These are phyloP conservation scores for Chloropsis hardwickii DNA, from an alignment of 2,113 vertebrate species.

Conservation along the genomic window DNA sequence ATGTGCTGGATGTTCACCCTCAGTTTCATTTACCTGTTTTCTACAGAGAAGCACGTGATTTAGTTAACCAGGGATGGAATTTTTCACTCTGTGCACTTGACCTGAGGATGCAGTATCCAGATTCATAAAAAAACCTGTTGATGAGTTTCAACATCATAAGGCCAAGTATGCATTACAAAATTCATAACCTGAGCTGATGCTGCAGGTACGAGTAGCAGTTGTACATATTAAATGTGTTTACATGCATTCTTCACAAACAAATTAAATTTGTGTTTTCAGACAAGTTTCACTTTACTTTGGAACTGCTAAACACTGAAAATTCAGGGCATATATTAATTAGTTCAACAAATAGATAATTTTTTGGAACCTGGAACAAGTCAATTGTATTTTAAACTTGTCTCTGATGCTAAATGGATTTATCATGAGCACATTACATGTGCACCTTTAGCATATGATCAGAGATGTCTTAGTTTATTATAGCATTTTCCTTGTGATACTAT, in stretches of 20 bases:
- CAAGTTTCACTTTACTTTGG: neutral
- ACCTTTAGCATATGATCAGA: conserved; percentile 25
- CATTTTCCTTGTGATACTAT: conserved; percentile 32
- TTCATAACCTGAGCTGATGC: neutral
- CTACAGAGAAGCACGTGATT: neutral
- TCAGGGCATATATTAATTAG: neutral
- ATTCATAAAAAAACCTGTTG: neutral
- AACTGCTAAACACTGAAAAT: neutral
- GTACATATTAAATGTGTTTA: neutral
- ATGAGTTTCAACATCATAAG: neutral
- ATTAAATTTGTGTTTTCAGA: neutral
- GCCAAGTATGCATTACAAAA: neutral
- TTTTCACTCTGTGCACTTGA: neutral
- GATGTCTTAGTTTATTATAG: conserved; percentile 12
- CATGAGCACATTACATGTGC: neutral
- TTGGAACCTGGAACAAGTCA: neutral
- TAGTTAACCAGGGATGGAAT: neutral
- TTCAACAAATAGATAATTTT: neutral
- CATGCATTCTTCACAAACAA: neutral
- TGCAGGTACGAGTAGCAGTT: neutral
- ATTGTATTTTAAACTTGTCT: neutral
- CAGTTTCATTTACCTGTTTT: neutral
- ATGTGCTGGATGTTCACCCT: neutral
- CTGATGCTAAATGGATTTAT: neutral
- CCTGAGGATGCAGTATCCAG: no score